Evolutionary conservation across 1,140 invertebrate genomes (phyloP).

Genomic region (Pissodes strobi): DNA sequence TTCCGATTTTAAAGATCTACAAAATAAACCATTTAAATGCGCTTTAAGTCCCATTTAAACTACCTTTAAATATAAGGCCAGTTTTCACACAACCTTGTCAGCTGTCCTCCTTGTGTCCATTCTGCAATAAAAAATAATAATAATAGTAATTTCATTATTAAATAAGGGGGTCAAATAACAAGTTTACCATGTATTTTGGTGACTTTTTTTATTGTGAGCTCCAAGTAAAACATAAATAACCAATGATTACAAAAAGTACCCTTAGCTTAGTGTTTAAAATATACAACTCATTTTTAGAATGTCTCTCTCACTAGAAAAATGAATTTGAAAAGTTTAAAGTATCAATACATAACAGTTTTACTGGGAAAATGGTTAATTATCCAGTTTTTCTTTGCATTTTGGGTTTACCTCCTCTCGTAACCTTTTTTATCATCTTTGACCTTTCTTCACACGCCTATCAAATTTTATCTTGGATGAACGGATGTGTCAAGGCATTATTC

Average conservation of each 20-base stretch:
- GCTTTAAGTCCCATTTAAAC: constrained; percentile 20
- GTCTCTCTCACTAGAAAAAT: too few relatives aligned
- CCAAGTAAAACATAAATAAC: background rate
- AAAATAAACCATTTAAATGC: constrained; percentile 9
- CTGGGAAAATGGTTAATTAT: background rate
- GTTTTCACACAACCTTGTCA: background rate
- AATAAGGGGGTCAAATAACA: background rate
- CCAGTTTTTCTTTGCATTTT: constrained; percentile 21
- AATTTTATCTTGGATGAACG: constrained; percentile 95
- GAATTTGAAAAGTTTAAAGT: background rate
- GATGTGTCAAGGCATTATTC: constrained; percentile 92
- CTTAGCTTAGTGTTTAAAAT: background rate
- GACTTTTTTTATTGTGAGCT: constrained; percentile 3
- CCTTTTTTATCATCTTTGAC: background rate
- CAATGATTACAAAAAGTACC: background rate
- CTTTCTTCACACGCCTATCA: constrained; percentile 43
- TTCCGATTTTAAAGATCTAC: background rate
- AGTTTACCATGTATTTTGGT: background rate
- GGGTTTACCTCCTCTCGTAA: constrained; percentile 24
- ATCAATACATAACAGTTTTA: background rate
- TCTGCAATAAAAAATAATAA: constrained; percentile 28
- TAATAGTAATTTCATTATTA: background rate
- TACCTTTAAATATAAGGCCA: constrained; percentile 18
- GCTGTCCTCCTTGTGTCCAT: background rate
- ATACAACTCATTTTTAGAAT: background rate